Base-by-base conservation (phyloP, 2,888 invertebrate species). In the Epistrophella euchroma region DNA sequence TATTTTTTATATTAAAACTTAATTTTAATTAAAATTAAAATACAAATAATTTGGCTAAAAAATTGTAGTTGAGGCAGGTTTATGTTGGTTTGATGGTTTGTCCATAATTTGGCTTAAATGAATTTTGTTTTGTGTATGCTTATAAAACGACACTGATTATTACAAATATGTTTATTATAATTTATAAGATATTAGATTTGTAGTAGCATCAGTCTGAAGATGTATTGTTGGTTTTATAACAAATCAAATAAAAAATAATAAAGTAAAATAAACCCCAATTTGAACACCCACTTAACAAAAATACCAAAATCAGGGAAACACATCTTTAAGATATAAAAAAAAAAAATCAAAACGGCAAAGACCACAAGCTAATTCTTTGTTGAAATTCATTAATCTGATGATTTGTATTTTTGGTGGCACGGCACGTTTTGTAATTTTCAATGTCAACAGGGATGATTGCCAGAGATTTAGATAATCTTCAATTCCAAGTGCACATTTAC, bases 341-440 rank as follows among this genome's bases (percentile, higher is more conserved):
- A 17, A 58, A 22, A 22, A 9, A 6, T 13, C 17, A 19, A 58
- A 58, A 28, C 28, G 32, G 15, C 28, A 47, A 47, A 47, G 19
- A 66, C 64, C 45, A 40, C 40, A 15, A 47, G 32, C 66, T 66
- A 75, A 60, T 60, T 22, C 32, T 22, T 35, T 28, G 72, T 37
- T 76, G 66, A 70, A 81, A 81, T 85, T 77, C 81, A 81, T 85
- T 85, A 81, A 85, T 81, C 72, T 77, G 76, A 81, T 81, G 85
- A 85, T 85, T 85, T 85, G 85, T 85, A 81, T 85, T 81, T 68
- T 81, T 70, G 85, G 85, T 81, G 70, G 81, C 85, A 77, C 32
- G 81, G 85, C 85, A 85, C 85, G 85, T 85, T 85, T 80, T 85
- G 85, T 85, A 85, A 85, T 85, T 85, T 85, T 85, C 85, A 85